Base-by-base conservation (phyloP, 2,113 vertebrate genomes). In the Austrofundulus limnaeus region DNA sequence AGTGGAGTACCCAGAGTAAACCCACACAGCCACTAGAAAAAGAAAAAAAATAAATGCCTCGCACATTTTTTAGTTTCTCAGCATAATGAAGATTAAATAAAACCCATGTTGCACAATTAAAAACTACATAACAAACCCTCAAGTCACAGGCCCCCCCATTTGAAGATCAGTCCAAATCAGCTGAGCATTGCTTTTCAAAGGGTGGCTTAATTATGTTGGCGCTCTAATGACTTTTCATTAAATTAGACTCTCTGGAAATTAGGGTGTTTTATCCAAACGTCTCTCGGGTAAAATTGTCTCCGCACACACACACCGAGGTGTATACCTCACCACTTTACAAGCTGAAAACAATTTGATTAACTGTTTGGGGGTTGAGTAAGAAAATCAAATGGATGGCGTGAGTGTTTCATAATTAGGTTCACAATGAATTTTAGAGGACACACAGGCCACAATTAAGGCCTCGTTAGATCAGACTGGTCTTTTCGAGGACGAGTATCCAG, bases 221-320 rank as follows among this genome's bases (percentile, higher is more conserved):
- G 66, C 66, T 19, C 60, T 64, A 76, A 83, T 75, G 68, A 57
- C 63, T 76, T 76, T 78, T 81, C 69, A 81, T 85, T 78, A 61
- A 75, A 80, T 70, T 42, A 72, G 51, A 71, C 70, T 55, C 67
- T 75, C 42, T 37, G 19, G 72, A 75, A 73, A 77, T 72, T 41
- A 68, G 15, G 21, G 43, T 14, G 48, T 47, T 55, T 72, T 81
- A 79, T 81, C 78, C 60, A 72, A 80, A 75, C 12, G 49, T 58
- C 70, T 73, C 63, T 52, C 17, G 67, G 73, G 67, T 52, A 66
- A 77, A 58, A n/a, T 53, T 58, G 38, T 60, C 53, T 21, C 57
- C 3, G n/a, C n/a, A n/a, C n/a, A 17, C 48, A 43, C 48, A 43
- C 34, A 61, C n/a, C 10, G 7, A 28, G n/a, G 52, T 38, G 43